These are phyloP conservation scores for Philotrypesis tridentata DNA, from an alignment of 1,140 invertebrate species.

Conservation along the genomic window DNA sequence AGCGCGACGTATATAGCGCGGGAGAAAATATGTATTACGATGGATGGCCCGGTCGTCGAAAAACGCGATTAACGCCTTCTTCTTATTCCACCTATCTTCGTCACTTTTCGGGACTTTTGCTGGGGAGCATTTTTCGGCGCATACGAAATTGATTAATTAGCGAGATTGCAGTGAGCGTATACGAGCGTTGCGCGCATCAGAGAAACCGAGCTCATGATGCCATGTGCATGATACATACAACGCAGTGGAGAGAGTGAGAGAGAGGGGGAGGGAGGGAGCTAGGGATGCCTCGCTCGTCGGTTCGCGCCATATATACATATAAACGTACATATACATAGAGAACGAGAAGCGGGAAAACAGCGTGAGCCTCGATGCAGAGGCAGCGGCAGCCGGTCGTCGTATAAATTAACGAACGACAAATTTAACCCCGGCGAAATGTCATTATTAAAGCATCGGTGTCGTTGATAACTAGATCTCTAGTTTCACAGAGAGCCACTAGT, in stretches of 20 bases:
- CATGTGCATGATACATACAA: background rate
- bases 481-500: background rate
- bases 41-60: too few species aligned
- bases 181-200: background rate
- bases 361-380: too few species aligned
- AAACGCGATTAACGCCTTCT: too few species aligned
- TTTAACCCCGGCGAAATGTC: conserved; percentile 39
- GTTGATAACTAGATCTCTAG: conserved; percentile 47
- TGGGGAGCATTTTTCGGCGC: background rate
- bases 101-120: background rate
- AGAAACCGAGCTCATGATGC: background rate
- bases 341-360: background rate
- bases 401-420: conserved; percentile 52
- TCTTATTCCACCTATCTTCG: too few species aligned
- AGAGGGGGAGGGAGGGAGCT: too few species aligned
- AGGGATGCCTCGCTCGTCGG: background rate
- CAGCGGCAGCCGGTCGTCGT: conserved; percentile 7
- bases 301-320: background rate
- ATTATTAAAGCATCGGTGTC: conserved; percentile 46
- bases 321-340: background rate
- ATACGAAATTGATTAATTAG: conserved; percentile 42
- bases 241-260: background rate
- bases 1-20: too few species aligned
- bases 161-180: background rate
- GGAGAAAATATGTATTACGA: too few species aligned